phyloP scores from a whole-genome alignment of 2,888 invertebrate species.

The Tortricodes alternella region DNA sequence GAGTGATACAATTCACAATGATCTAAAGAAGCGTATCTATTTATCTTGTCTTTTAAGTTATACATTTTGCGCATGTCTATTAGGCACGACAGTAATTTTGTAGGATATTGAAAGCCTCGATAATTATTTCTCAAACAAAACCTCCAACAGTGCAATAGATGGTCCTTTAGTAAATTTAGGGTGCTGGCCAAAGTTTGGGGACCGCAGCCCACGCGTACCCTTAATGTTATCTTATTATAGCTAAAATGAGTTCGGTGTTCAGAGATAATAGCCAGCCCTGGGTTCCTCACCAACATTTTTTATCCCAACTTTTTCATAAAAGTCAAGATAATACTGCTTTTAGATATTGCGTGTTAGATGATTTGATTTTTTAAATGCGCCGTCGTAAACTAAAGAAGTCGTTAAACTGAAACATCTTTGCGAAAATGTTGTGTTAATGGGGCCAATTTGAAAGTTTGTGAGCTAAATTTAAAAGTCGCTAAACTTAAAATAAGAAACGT shows the following conservation, averaged over 20 bases:
- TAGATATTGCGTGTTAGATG: slow-evolving; percentile 71
- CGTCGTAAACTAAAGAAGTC: slow-evolving; percentile 35
- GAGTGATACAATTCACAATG: too few relatives aligned
- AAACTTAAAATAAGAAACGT: too few relatives aligned
- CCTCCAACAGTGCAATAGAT: too few relatives aligned
- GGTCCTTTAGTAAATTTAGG: not conserved
- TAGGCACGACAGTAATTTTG: too few relatives aligned
- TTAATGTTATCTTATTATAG: slow-evolving; percentile 83
- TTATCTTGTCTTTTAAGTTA: too few relatives aligned
- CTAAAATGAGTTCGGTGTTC: slow-evolving; percentile 83
- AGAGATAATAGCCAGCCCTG: slow-evolving; percentile 74
- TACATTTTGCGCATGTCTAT: too few relatives aligned
- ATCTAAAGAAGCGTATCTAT: too few relatives aligned
- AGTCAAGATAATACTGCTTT: slow-evolving; percentile 67
- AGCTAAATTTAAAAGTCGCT: too few relatives aligned
- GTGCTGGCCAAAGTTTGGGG: slow-evolving; percentile 51
- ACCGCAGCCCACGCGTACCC: slow-evolving; percentile 54
- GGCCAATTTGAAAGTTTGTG: too few relatives aligned
- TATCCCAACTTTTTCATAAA: slow-evolving; percentile 58
- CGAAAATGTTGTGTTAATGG: slow-evolving; percentile 12
- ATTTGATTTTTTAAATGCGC: slow-evolving; percentile 60
- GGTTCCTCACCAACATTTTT: slow-evolving; percentile 69
- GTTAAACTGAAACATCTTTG: slow-evolving; percentile 43
- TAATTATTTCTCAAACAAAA: too few relatives aligned
- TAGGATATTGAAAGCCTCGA: too few relatives aligned